Conservation (phyloP, 2,888 invertebrate genomes). For the Parelbella ahira region DNA sequence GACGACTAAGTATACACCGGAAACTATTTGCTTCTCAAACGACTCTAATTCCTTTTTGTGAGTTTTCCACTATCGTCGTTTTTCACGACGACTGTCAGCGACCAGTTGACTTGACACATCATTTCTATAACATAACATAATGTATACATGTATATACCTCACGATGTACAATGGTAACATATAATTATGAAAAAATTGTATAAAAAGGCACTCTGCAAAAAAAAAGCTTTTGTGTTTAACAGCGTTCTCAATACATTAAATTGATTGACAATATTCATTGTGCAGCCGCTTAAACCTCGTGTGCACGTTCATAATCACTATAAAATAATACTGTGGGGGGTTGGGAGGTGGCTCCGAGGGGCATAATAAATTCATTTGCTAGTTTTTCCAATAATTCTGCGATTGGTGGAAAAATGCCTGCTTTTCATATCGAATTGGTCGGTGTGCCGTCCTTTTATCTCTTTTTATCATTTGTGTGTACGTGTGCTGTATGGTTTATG, state of each 20-base stretch:
- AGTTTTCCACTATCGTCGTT: too few relatives aligned
- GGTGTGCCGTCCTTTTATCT: slow-evolving; percentile 52
- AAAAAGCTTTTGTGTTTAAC: background rate
- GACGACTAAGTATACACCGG: too few relatives aligned
- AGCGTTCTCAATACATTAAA: slow-evolving; percentile 21
- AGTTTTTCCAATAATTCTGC: slow-evolving; percentile 77
- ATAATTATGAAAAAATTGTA: too few relatives aligned
- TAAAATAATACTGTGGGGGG: slow-evolving; percentile 47
- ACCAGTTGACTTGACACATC: too few relatives aligned
- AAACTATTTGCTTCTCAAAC: too few relatives aligned
- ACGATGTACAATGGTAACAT: too few relatives aligned
- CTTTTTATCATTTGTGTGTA: slow-evolving; percentile 48
- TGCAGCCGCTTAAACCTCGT: slow-evolving; percentile 31
- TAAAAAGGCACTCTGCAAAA: too few relatives aligned
- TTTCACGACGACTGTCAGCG: too few relatives aligned
- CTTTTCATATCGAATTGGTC: slow-evolving; percentile 61
- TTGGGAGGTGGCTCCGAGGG: slow-evolving; percentile 42
- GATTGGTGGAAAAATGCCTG: slow-evolving; percentile 78
- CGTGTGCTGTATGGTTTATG: slow-evolving; percentile 24
- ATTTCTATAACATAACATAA: too few relatives aligned
- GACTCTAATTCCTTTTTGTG: too few relatives aligned
- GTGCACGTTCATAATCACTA: slow-evolving; percentile 52
- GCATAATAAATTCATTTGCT: slow-evolving; percentile 76
- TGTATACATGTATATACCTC: too few relatives aligned
- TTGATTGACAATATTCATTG: slow-evolving; percentile 27